phyloP scores from a whole-genome alignment of 2,888 invertebrate species.

The Drosophila anceps region DNA sequence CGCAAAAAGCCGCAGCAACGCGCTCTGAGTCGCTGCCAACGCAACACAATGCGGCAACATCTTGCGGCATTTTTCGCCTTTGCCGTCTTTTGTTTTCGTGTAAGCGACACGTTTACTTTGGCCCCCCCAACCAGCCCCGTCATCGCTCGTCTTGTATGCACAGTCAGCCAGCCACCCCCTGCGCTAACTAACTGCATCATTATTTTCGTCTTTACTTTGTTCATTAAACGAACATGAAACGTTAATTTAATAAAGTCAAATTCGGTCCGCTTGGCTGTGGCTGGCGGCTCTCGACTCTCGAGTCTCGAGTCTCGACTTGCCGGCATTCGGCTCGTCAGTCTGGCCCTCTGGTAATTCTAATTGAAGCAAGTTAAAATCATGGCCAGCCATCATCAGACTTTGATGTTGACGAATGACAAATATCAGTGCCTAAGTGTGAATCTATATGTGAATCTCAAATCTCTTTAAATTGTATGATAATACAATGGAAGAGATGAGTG shows the following conservation, averaged over 20 bases:
- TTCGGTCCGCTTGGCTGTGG: conserved; percentile 47
- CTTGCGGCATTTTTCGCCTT: conserved; percentile 77
- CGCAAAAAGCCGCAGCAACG: conserved; percentile 69
- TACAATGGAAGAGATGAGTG: no score
- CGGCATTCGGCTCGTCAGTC: background rate
- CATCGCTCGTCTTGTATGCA: background rate
- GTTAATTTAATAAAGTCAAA: conserved; percentile 80
- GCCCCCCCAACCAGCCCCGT: background rate
- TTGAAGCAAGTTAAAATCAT: conserved; percentile 45
- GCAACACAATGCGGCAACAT: conserved; percentile 76
- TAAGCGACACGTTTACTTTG: conserved; percentile 70
- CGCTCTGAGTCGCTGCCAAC: conserved; percentile 41
- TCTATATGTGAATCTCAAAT: background rate
- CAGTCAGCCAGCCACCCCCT: conserved; percentile 4
- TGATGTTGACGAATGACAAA: conserved; percentile 34
- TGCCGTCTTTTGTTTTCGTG: conserved; percentile 69
- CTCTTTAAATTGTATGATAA: background rate
- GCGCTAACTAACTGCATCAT: conserved; percentile 70
- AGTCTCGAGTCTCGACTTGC: background rate
- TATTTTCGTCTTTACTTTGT: conserved; percentile 79
- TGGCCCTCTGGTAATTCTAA: conserved; percentile 33
- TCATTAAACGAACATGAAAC: conserved; percentile 82
- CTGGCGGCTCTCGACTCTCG: conserved; percentile 1
- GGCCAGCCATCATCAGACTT: conserved; percentile 26
- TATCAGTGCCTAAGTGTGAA: conserved; percentile 3